Base-by-base conservation (phyloP, 2,888 invertebrate genomes). In the Keiferia lycopersicella region DNA sequence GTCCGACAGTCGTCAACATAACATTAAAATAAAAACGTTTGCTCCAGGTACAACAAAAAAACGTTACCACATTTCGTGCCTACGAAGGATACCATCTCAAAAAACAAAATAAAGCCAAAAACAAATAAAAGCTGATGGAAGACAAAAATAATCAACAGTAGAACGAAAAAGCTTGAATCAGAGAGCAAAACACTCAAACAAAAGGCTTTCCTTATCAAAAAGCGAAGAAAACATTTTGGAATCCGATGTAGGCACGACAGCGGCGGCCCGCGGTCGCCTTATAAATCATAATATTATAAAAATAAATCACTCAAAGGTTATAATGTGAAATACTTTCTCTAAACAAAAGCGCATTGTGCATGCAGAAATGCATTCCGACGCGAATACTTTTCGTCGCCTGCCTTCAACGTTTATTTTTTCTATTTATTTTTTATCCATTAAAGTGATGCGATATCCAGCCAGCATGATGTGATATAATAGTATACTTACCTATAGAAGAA, bases 271-370 rank as follows among this genome's bases (percentile, higher is more conserved):
- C 77, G 79, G 79, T 77, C 76, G 75, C 74, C 69, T 77, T 83
- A 88, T 90, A 88, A 90, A 88, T 90, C 88, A 91, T 87, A 84
- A 91, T 87, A 84, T 79, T 63, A 84, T 79, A 86, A 87, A 88
- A 88, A 90, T 88, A 91, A 89, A 90, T 91, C 89, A 87, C 79
- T 87, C 85, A 82, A 71, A 79, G 79, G 82, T 82, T 84, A 81
- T 83, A 85, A 89, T 89, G 90, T 90, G 91, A 91, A 91, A 91
- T 90, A 90, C 88, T 91, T 87, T 88, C 89, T 87, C 88, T 88
- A 91, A 88, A 91, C 91, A 90, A 91, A 89, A 88, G 88, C 77
- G 87, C 84, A 89, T 91, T 89, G 91, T 90, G 85, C 82, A 91
- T 88, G 89, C 90, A 87, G 88, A 88, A 88, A 87, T 83, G 88